Evolutionary conservation across 2,888 invertebrate genomes (phyloP).

Genomic region (Coenonympha glycerion): DNA sequence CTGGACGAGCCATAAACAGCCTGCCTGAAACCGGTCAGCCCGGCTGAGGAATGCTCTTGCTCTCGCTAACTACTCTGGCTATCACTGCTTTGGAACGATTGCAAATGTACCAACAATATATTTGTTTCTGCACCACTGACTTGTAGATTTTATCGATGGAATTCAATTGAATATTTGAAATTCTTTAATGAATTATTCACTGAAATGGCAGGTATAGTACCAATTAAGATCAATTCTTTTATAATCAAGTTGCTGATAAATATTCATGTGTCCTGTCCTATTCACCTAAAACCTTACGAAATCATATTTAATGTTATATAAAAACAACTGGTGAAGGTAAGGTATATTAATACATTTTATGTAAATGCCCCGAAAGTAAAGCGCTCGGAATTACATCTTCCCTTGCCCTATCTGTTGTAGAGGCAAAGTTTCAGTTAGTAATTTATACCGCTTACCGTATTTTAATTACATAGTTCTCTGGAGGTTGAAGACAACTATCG

Average conservation of each 20-base stretch:
- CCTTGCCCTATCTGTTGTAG: no score
- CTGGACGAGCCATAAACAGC: slow-evolving; percentile 69
- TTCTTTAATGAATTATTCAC: background rate
- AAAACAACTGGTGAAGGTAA: no score
- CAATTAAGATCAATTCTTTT: background rate
- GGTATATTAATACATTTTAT: no score
- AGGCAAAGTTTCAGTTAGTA: background rate
- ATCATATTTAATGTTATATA: no score
- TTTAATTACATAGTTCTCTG: background rate
- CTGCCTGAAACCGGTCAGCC: slow-evolving; percentile 64
- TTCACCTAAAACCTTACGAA: background rate
- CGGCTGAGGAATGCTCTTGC: slow-evolving; percentile 63
- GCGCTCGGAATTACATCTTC: no score
- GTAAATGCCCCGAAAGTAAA: no score
- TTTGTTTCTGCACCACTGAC: slow-evolving; percentile 43
- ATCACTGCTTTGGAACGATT: slow-evolving; percentile 45
- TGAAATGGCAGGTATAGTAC: slow-evolving; percentile 1
- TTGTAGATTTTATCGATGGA: slow-evolving; percentile 31
- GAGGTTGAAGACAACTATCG: background rate
- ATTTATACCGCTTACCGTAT: background rate
- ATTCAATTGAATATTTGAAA: slow-evolving; percentile 20
- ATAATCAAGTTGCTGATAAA: background rate
- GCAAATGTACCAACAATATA: slow-evolving; percentile 59
- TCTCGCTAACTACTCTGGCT: slow-evolving; percentile 56
- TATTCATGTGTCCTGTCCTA: background rate